Base-by-base conservation (phyloP, 2,113 vertebrate genomes). In the Leucopsar rothschildi region DNA sequence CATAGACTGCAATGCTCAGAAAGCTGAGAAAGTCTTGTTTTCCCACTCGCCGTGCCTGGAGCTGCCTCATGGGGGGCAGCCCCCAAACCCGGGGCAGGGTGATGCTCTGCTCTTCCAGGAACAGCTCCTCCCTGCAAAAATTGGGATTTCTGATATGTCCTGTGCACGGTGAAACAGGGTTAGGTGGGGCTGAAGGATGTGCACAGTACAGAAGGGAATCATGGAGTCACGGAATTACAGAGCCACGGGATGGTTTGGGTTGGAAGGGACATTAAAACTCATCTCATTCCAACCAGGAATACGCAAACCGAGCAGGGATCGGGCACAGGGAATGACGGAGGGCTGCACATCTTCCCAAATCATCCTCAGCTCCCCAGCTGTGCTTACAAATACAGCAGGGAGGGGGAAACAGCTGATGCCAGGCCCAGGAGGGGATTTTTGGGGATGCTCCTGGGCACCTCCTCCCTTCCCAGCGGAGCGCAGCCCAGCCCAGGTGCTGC, bases 1-100 rank as follows among this genome's bases (percentile, higher is more conserved):
- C 94, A 97, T 96, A 96, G 97, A 97, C 95, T 93, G 93, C 97
- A 92, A 86, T 89, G 96, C 96, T 97, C 95, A 96, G 92, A 97
- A 39, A 97, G 90, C 13, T 16, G 20, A 53, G 47, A 6, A 68
- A 71, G 45, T 22, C 72, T 50, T 24, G 28, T 40, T 97, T 97
- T 81, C 95, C 57, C 85, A 49, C 94, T 96, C 95, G 44, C 40
- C 35, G 28, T 5, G 33, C 18, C 33, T 6, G 25, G 11, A 27
- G 39, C 24, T 21, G 19, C 23, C 42, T 39, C 42, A 2, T 1
- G 24, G 24, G 3, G n/a, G 6, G n/a, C 42, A 77, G 37, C 15
- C 28, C 27, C 39, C 11, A 12, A 13, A 21, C 44, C 2, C 45
- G 24, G 82, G 0, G 2, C 14, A 21, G 13, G 60, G 49, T 7